Evolutionary conservation across 2,113 vertebrate genomes (phyloP), one percentile per base, ranked within the genome.

Genomic region (Crotophaga sulcirostris): DNA sequence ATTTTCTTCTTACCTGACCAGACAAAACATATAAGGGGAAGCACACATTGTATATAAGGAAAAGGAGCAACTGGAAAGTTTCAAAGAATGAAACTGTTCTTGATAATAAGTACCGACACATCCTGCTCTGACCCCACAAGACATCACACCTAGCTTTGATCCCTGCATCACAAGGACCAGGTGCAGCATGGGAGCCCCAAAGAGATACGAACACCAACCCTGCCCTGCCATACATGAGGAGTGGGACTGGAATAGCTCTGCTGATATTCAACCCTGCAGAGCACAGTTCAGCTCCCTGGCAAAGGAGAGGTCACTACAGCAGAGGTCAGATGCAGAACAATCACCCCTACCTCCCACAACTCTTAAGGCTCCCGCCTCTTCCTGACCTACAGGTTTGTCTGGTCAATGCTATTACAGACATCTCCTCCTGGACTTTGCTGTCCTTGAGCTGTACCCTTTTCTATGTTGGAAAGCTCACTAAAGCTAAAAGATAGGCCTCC

Each of bases 171-270:
- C n/a, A 58, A 47, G 14, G 40, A 73, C 40, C 28, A 45, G 7
- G 19, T 17, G 42, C 36, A 66, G 40, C 55, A 60, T 0, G 0
- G 15, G 16, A 70, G 28, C 16, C 45, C 16, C 49, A n/a, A 7
- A 47, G 63, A 88, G 51, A 70, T 8, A 34, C 10, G 64, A 34
- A 67, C 36, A 25, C 69, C 52, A 66, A 2, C 20, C 21, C 28
- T 80, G 12, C 16, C 51, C 42, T 52, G 23, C 38, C 3, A 2
- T 12, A 60, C 9, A 25, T 0, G 0, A 73, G 62, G 36, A 90
- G 11, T 9, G 3, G 20, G 26, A 38, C 28, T 62, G 60, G 68
- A 84, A n/a, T 36, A 81, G 42, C 11, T 62, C 67, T 73, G 80
- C 66, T 78, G 52, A 17, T 36, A 52, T 38, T 25, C 34, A 64